Conservation (phyloP, 2,797 vertebrate species). For the Psittacula derbiana region DNA sequence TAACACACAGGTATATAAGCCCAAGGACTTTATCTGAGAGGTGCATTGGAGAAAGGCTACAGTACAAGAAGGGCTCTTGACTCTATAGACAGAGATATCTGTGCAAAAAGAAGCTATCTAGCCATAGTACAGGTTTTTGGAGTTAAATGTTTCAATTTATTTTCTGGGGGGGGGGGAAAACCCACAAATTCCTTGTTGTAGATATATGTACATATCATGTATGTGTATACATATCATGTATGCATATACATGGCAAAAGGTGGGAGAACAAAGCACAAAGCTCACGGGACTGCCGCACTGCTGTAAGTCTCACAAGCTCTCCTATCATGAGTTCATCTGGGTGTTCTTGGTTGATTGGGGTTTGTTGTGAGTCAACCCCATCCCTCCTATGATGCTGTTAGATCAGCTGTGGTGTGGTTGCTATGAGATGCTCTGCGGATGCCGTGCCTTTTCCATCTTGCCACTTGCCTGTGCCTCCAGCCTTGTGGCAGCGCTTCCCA, state of each 20-base stretch:
- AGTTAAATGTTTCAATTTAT: not conserved
- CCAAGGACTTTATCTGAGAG: not conserved
- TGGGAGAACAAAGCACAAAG: not conserved
- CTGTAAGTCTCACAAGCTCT: no score
- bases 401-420: not conserved
- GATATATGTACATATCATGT: not conserved
- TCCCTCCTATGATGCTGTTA: fast-evolving
- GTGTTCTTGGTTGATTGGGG: not conserved
- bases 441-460: not conserved
- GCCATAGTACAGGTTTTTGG: not conserved
- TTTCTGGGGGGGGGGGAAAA: fast-evolving
- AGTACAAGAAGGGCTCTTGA: not conserved
- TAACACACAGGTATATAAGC: fast-evolving
- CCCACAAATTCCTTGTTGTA: not conserved
- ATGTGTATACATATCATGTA: fast-evolving
- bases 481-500: not conserved
- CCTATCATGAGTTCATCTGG: not conserved
- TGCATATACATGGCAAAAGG: not conserved
- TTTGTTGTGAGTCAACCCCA: not conserved
- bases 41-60: not conserved
- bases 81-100: not conserved
- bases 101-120: not conserved
- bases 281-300: fast-evolving
- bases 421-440: fast-evolving
- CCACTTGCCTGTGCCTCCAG: not conserved